These are phyloP conservation scores for Neosilurus mollespiculum DNA, from an alignment of 2,797 vertebrate species.

Conservation along the genomic window DNA sequence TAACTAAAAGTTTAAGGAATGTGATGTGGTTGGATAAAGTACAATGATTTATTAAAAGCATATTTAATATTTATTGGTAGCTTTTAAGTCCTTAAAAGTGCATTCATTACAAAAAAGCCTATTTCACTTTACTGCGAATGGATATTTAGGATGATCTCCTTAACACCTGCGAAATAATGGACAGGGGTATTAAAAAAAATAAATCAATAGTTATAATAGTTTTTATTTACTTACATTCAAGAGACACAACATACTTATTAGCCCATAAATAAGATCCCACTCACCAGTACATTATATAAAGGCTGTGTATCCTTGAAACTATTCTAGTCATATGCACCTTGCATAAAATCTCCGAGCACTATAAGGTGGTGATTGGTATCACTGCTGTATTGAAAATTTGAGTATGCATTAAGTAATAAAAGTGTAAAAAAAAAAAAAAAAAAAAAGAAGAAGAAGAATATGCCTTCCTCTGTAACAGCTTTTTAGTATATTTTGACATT, in stretches of 20 bases:
- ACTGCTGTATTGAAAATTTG: neutral
- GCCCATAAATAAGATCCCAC: neutral
- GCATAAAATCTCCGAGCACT: neutral
- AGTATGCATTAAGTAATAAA: neutral
- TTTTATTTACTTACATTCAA: slow-evolving; percentile 11
- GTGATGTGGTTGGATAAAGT: neutral
- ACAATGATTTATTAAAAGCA: neutral
- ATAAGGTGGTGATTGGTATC: neutral
- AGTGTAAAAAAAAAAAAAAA: neutral
- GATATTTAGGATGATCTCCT: neutral
- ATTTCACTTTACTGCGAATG: neutral
- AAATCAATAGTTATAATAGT: neutral
- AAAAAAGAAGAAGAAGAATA: no score
- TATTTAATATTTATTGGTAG: neutral
- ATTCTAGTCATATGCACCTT: neutral
- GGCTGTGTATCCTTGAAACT: neutral
- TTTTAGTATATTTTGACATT: neutral
- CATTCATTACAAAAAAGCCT: neutral
- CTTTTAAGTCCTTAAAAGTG: neutral
- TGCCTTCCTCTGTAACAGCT: neutral
- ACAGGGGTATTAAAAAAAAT: neutral
- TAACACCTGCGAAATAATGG: neutral
- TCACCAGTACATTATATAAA: neutral
- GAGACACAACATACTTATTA: neutral
- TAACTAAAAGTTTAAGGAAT: neutral